Evolutionary conservation across 2,113 vertebrate genomes (phyloP).

Genomic region (Malurus cyaneus): DNA sequence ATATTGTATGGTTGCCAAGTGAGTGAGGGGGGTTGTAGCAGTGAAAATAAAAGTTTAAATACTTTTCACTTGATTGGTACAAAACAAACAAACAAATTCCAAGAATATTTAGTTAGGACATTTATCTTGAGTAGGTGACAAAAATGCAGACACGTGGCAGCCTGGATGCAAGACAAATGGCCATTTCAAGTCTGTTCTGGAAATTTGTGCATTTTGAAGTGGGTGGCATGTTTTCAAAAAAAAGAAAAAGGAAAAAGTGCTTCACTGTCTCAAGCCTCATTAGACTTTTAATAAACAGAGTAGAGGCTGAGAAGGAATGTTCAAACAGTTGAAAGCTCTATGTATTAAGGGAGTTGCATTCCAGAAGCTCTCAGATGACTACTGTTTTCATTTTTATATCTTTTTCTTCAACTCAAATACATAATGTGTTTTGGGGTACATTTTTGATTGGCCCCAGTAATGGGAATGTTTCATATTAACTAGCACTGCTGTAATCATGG

Average conservation of each 20-base stretch:
- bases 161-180: conserved; percentile 42
- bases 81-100: conserved; percentile 48
- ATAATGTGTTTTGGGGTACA: background rate
- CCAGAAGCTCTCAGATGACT: background rate
- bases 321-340: background rate
- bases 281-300: conserved; percentile 7
- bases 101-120: conserved; percentile 32
- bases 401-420: background rate
- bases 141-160: conserved; percentile 69
- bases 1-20: background rate
- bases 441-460: background rate
- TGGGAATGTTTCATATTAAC: background rate
- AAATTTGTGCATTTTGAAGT: conserved; percentile 66
- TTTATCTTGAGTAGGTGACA: conserved; percentile 74
- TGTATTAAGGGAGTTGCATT: conserved; percentile 42
- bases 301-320: conserved; percentile 60
- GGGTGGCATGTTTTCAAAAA: conserved; percentile 49
- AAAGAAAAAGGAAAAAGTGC: conserved; percentile 12
- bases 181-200: conserved; percentile 45
- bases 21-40: background rate
- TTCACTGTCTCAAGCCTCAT: conserved; percentile 47
- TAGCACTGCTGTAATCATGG: background rate
- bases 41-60: background rate
- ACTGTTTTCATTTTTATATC: background rate
- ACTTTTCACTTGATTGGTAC: background rate